Evolutionary conservation across 2,113 vertebrate genomes (phyloP).

Genomic region (Perca fluviatilis): DNA sequence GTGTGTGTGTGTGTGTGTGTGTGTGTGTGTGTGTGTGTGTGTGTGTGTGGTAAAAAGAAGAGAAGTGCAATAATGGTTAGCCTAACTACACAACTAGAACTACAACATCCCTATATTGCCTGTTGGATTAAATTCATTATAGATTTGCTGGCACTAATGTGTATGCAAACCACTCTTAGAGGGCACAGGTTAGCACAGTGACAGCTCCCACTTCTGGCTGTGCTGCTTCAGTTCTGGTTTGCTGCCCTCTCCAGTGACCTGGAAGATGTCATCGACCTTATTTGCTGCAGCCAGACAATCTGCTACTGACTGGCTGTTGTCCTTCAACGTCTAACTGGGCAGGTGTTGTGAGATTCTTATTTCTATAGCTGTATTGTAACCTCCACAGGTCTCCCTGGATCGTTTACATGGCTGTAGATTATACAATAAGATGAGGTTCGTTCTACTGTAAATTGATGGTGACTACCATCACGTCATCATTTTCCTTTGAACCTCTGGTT

Average conservation of each 20-base stretch:
- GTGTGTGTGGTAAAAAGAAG: neutral
- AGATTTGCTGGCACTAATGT: neutral
- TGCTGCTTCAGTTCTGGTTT: constrained; percentile 3
- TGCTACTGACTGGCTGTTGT: constrained; percentile 1
- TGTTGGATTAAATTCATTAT: neutral
- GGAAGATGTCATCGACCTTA: constrained; percentile 16
- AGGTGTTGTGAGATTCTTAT: neutral
- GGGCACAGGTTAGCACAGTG: neutral
- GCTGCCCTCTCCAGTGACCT: neutral
- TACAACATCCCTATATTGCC: neutral
- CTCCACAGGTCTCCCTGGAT: neutral
- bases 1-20: no score
- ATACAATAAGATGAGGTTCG: neutral
- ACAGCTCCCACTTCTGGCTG: neutral
- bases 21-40: no score
- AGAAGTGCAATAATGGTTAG: neutral
- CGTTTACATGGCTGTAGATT: neutral
- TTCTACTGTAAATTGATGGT: neutral
- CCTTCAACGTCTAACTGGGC: neutral
- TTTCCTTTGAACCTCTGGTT: neutral
- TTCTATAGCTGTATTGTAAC: no score
- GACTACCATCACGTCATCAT: neutral
- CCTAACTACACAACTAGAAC: neutral
- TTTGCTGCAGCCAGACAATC: constrained; percentile 8
- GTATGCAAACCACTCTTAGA: neutral